Evolutionary conservation across 2,113 vertebrate species (phyloP), one percentile per base, ranked within the genome.

Genomic region (Scomber japonicus): DNA sequence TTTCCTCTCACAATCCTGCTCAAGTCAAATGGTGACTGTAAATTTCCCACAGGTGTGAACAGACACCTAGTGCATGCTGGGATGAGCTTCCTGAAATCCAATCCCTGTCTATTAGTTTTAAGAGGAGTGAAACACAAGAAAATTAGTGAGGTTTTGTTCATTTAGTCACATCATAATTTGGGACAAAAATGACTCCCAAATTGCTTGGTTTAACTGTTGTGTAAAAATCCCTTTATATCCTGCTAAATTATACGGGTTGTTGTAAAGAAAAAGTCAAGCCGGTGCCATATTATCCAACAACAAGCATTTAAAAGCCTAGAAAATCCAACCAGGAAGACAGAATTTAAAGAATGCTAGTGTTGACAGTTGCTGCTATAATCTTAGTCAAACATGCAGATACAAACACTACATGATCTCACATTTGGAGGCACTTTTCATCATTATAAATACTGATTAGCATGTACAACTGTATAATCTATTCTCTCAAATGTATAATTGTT

Each of bases 31-130:
- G 27, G 67, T 67, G 46, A 69, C 75, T 50, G 57, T 27, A 81
- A 50, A 73, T 73, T 83, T 86, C 74, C 75, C 83, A 86, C 69
- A 84, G 70, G 83, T 89, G 69, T 70, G 61, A 82, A 63, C 45
- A 78, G 27, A 75, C 17, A 72, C 76, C 81, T 45, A 65, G 7
- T 40, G 79, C 70, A 85, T 66, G 46, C 79, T 83, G 74, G 82
- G n/a, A 60, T 65, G 30, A 60, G 44, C 56, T 69, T 21, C 24
- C 57, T 44, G 81, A 82, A 90, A 88, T 30, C 21, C 54, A 69
- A 80, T 64, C 78, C 13, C 14, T 53, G 40, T 68, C 55, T 8
- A 67, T 64, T 85, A 5, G 35, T 16, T 54, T 49, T 13, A 15
- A n/a, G 16, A 75, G 35, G 71, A 14, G 57, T 19, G 12, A 19